phyloP scores from a whole-genome alignment of 2,797 vertebrate genomes.

The Avahi laniger region DNA sequence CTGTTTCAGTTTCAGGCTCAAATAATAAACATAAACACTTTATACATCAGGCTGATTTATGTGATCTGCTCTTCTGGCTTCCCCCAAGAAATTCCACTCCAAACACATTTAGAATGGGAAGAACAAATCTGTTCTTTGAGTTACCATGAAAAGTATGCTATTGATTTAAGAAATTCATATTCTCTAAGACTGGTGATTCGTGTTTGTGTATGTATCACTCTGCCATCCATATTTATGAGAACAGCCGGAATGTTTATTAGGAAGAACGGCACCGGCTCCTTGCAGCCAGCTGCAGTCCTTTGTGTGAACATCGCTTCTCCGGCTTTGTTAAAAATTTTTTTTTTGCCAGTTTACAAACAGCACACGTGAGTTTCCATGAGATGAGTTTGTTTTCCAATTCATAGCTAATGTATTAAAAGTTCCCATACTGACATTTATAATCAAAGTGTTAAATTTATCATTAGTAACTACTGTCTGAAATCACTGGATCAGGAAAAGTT shows the following conservation, averaged over 20 bases:
- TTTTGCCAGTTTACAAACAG: not conserved
- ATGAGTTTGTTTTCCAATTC: not conserved
- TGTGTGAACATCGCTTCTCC: not conserved
- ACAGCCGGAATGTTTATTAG: not conserved
- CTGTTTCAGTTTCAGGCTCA: slow-evolving; percentile 5
- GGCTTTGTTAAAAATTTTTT: not conserved
- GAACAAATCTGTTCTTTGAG: not conserved
- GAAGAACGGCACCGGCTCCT: not conserved
- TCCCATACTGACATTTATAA: not conserved
- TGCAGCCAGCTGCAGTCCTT: not conserved
- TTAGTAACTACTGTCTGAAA: not conserved
- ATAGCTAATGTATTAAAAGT: not conserved
- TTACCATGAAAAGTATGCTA: not conserved
- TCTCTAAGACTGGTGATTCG: not conserved
- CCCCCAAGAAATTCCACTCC: slow-evolving; percentile 38
- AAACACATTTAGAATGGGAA: slow-evolving; percentile 33
- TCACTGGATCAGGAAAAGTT: not conserved
- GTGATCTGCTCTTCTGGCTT: slow-evolving; percentile 10
- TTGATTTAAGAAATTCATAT: slow-evolving; percentile 6
- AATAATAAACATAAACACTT: slow-evolving; percentile 45
- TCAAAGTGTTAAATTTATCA: not conserved
- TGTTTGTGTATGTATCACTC: not conserved
- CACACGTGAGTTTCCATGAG: not conserved
- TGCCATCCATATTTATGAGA: not conserved
- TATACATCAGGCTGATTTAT: not conserved